Base-by-base conservation (phyloP, 2,797 vertebrate species). In the Sphenopsis melanotis region DNA sequence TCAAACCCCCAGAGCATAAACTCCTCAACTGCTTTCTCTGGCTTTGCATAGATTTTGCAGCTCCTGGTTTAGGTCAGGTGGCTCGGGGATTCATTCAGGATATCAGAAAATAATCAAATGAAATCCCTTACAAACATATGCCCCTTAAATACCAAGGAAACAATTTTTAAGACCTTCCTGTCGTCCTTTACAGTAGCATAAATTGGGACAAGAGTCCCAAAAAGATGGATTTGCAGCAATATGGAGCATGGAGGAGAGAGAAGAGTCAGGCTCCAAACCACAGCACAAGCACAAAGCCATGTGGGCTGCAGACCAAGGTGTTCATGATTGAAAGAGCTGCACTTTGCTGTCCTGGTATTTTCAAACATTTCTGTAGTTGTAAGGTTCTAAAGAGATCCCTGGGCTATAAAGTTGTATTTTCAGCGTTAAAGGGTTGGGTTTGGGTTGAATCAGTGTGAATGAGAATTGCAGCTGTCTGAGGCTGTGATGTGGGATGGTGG, bases 11-110 rank as follows among this genome's bases (percentile, higher is more conserved):
- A 50, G 90, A 89, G 90, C 90, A 90, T 89, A 83, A 95, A 91
- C 69, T 92, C 59, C 59, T 95, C 90, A 57, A 2, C 63, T 79
- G 74, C 77, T 60, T 63, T 86, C 83, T 86, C 70, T 60, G 80
- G 83, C 74, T 95, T 94, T 94, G 90, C 89, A 84, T 68, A 84
- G 94, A 87, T 87, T 93, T 93, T 83, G 80, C 78, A 84, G 66
- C 49, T 94, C 56, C 70, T 77, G 66, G 34, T 90, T 94, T 90
- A 47, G 89, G 87, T 63, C 34, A 79, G 77, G 37, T 94, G 70
- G 85, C 78, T 89, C 70, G 70, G 77, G 36, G 52, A 80, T 96
- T 94, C 64, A 60, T 74, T 91, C 46, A 86, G 60, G 83, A 79
- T 91, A 89, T 81, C 74, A 79, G 56, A 89, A 94, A 93, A 63